Percentiles rank a stretch among this genome's conserved stretches.
These are phyloP conservation scores for Manis crassicaudata DNA, from an alignment of 2,797 vertebrate species.

Conservation along the genomic window DNA sequence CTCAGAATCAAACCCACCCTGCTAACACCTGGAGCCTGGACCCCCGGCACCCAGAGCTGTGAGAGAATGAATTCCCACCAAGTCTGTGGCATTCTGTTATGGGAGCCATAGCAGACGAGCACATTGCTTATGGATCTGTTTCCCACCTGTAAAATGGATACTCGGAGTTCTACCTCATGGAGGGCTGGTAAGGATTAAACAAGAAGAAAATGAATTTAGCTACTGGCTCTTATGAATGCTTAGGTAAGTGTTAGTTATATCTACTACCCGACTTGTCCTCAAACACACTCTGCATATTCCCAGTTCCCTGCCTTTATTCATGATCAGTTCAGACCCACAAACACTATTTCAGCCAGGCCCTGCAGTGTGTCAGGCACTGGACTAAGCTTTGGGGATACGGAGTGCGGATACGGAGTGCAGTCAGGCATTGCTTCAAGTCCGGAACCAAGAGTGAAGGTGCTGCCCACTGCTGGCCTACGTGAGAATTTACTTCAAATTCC, in stretches of 20 bases:
- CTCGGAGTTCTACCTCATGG: background rate
- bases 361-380: background rate
- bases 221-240: background rate
- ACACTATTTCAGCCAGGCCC: background rate
- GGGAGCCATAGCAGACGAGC: background rate
- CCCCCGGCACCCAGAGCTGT: background rate
- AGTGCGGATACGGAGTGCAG: accelerated
- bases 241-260: background rate
- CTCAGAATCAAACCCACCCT: background rate
- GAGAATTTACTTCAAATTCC: background rate
- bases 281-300: background rate
- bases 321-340: background rate
- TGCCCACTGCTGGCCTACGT: background rate
- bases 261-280: background rate
- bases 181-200: background rate
- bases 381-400: background rate
- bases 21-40: background rate
- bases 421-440: background rate
- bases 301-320: background rate
- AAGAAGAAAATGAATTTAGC: background rate
- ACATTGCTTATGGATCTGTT: background rate
- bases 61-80: background rate
- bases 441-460: background rate
- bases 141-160: background rate
- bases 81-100: background rate